Conservation (phyloP, 64 coral and sea anemone genomes). For the Astreopora myriophthalma region DNA sequence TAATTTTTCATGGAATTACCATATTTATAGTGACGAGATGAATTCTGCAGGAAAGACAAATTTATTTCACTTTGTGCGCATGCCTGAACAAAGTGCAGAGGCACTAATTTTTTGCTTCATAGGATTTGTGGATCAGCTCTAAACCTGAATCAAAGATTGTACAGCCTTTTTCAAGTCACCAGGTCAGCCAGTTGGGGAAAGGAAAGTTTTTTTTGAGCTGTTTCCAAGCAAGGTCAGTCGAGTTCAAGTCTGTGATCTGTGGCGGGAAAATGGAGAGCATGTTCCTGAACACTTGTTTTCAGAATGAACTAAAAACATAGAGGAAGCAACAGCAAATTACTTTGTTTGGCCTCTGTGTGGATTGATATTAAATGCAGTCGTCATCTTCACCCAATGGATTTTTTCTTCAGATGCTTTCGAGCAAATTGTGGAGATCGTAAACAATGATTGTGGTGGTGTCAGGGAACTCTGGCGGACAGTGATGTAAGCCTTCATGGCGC, state of each 20-base stretch:
- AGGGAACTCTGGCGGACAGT: too few relatives aligned
- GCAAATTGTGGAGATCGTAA: too few relatives aligned
- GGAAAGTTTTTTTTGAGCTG: slow-evolving; percentile 20
- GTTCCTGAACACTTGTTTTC: not conserved
- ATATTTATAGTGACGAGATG: too few relatives aligned
- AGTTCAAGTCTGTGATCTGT: slow-evolving; percentile 6
- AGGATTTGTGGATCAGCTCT: not conserved
- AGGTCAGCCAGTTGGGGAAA: not conserved
- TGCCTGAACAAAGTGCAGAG: not conserved
- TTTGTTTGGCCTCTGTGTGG: too few relatives aligned
- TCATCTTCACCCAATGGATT: too few relatives aligned
- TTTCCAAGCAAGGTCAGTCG: slow-evolving; percentile 28
- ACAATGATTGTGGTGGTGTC: too few relatives aligned
- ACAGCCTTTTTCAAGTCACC: not conserved
- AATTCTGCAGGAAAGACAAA: not conserved
- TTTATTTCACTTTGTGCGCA: not conserved
- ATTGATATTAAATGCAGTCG: too few relatives aligned
- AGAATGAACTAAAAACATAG: not conserved
- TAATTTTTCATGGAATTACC: not conserved
- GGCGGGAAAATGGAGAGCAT: slow-evolving; percentile 56
- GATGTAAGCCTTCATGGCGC: too few relatives aligned
- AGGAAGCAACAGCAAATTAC: too few relatives aligned
- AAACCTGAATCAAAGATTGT: not conserved
- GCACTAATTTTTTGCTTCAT: not conserved
- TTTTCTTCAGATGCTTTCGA: too few relatives aligned